These are phyloP conservation scores for Octonoba sinensis DNA, from an alignment of 2,888 invertebrate genomes.

Conservation along the genomic window DNA sequence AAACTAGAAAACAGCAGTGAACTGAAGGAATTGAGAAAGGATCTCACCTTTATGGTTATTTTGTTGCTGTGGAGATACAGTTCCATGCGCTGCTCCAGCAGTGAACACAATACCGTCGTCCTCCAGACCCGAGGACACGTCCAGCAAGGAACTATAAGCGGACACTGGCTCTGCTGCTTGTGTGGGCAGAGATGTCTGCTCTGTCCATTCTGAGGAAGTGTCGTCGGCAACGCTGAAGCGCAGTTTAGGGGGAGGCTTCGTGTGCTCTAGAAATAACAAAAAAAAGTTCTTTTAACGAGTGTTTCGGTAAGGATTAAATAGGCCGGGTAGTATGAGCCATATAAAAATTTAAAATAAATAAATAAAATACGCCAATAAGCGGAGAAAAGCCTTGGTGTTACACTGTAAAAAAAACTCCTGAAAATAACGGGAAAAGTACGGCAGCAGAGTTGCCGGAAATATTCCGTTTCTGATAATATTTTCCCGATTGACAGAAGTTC, in stretches of 20 bases:
- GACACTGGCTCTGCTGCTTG: slow-evolving; percentile 43
- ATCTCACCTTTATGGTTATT: slow-evolving; percentile 32
- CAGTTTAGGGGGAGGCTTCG: slow-evolving; percentile 41
- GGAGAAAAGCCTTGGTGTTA: too few species aligned
- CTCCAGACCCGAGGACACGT: slow-evolving; percentile 41
- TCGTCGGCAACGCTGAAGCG: slow-evolving; percentile 49
- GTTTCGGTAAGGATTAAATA: too few species aligned
- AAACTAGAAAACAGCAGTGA: background rate
- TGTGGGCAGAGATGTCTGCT: slow-evolving; percentile 30
- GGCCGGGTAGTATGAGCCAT: too few species aligned
- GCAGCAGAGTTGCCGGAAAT: too few species aligned
- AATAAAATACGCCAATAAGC: too few species aligned
- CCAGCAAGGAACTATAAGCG: slow-evolving; percentile 49
- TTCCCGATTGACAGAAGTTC: too few species aligned
- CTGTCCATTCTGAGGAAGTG: slow-evolving; percentile 15
- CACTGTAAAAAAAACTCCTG: too few species aligned
- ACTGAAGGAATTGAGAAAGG: background rate
- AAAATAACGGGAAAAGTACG: too few species aligned
- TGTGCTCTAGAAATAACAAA: slow-evolving; percentile 15
- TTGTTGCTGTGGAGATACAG: background rate
- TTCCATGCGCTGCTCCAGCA: background rate
- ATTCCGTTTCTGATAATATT: too few species aligned
- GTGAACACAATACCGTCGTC: slow-evolving; percentile 49
- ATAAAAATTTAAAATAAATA: too few species aligned
- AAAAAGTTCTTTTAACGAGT: background rate